These are phyloP conservation scores for Triplophysa tibetana DNA, from an alignment of 2,113 vertebrate species.

Conservation along the genomic window DNA sequence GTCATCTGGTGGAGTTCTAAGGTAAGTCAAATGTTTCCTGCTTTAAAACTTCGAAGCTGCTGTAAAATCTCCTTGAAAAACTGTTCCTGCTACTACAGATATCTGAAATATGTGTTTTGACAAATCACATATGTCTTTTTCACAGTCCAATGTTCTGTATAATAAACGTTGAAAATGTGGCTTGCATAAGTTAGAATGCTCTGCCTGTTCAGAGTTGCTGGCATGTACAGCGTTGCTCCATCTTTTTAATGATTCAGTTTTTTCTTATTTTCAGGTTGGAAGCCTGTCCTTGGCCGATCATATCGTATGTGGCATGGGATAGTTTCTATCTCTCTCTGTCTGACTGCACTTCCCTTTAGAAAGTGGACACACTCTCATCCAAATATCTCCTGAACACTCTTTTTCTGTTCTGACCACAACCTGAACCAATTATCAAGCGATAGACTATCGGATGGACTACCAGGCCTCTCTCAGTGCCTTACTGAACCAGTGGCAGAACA, in stretches of 20 bases:
- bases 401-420: slow-evolving; percentile 24
- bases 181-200: neutral
- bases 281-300: slow-evolving; percentile 30
- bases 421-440: slow-evolving; percentile 19
- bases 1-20: too few species aligned
- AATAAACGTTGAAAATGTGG: neutral
- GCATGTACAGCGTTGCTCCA: too few species aligned
- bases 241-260: neutral
- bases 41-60: neutral
- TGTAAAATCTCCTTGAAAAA: neutral
- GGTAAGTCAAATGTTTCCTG: too few species aligned
- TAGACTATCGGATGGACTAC: slow-evolving; percentile 22
- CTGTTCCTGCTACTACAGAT: neutral
- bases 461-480: slow-evolving; percentile 39
- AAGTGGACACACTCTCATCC: slow-evolving; percentile 23
- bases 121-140: neutral
- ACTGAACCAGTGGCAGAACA: slow-evolving; percentile 39
- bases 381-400: slow-evolving; percentile 11
- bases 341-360: slow-evolving; percentile 27
- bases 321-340: neutral
- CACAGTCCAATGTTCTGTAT: neutral
- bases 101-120: neutral
- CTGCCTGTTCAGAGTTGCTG: neutral
- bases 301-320: slow-evolving; percentile 16
- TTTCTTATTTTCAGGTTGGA: slow-evolving; percentile 34